Percentiles rank a stretch among this genome's conserved stretches.
phyloP scores from a whole-genome alignment of 1,140 invertebrate genomes.

The Euwallacea similis region DNA sequence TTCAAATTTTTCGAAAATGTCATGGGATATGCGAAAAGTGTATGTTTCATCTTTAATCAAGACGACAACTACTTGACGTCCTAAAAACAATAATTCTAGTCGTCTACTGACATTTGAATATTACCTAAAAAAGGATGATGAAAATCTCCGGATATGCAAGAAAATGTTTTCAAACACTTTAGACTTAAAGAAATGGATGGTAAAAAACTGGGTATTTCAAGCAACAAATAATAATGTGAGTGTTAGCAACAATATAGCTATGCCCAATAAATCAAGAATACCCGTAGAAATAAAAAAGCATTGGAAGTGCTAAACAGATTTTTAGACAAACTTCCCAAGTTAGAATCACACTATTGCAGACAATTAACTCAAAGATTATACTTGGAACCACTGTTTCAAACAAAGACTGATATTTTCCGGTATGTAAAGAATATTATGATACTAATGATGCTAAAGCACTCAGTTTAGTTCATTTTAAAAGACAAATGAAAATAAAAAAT shows the following conservation, averaged over 20 bases:
- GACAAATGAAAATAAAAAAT: constrained; percentile 2
- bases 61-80: no score
- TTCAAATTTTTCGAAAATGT: no score
- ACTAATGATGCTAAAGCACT: neutral
- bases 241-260: no score
- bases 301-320: no score
- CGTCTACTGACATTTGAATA: no score
- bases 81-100: no score
- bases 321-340: no score
- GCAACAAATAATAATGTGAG: neutral
- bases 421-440: neutral
- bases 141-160: constrained; percentile 4
- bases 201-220: neutral
- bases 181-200: neutral
- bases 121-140: no score
- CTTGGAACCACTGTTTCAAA: neutral
- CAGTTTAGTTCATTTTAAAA: neutral
- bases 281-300: neutral
- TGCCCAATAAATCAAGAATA: constrained; percentile 7
- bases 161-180: neutral
- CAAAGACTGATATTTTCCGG: neutral
- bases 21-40: no score
- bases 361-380: no score
- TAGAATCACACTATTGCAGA: no score
- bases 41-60: no score